These are phyloP conservation scores for Ichneumon xanthorius DNA, from an alignment of 2,888 invertebrate species.

Conservation along the genomic window DNA sequence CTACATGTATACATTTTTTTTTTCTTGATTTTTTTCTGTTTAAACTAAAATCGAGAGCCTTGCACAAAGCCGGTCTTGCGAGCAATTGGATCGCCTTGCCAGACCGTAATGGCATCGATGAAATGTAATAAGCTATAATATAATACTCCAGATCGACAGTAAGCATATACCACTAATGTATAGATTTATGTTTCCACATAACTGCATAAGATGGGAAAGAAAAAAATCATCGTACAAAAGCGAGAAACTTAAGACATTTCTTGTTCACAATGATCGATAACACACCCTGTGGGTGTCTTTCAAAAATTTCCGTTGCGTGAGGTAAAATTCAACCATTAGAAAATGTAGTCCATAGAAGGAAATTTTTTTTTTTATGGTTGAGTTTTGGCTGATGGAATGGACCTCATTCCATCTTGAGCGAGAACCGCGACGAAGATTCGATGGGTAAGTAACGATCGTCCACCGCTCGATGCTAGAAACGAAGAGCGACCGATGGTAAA, in stretches of 20 bases:
- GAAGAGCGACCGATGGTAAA: conserved; percentile 1
- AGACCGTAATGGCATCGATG: background rate
- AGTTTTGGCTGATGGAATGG: no score
- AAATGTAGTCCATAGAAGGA: no score
- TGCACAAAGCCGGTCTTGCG: conserved; percentile 26
- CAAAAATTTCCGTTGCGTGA: no score
- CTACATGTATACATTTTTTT: conserved; percentile 19
- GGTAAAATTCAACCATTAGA: no score
- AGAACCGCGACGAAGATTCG: conserved; percentile 41
- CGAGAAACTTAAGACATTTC: no score
- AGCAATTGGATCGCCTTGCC: conserved; percentile 2
- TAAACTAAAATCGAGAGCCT: conserved; percentile 20
- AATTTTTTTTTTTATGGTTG: no score
- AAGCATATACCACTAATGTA: no score
- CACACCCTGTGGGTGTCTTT: no score
- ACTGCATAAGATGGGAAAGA: no score
- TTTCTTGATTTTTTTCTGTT: conserved; percentile 14
- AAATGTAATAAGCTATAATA: background rate
- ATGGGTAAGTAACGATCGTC: conserved; percentile 55
- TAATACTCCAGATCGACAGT: background rate
- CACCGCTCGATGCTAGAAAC: conserved; percentile 5
- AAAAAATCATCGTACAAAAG: no score
- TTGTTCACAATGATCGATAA: no score
- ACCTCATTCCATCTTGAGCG: conserved; percentile 22
- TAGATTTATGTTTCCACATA: no score